A percentile compares a stretch with the other conserved stretches of the same genome.
Conservation (phyloP, 2,113 vertebrate species). For the Vimba vimba region DNA sequence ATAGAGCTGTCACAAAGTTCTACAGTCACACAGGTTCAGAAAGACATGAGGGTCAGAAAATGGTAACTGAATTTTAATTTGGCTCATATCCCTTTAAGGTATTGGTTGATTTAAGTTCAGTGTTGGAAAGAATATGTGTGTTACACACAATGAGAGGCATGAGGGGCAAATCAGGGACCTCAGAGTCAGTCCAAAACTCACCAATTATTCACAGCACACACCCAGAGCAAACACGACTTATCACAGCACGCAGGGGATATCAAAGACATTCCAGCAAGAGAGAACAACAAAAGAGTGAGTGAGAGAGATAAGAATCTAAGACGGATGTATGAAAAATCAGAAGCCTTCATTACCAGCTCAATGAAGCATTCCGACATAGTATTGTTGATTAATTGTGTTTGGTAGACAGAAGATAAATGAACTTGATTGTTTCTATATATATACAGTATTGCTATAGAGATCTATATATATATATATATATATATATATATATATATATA, state of each 20-base stretch:
- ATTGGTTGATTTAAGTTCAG: background rate
- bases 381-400: background rate
- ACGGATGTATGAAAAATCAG: slow-evolving; percentile 11
- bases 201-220: slow-evolving; percentile 34
- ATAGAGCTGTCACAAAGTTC: background rate
- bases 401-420: background rate
- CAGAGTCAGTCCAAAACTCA: background rate
- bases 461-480: too few relatives aligned
- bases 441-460: too few relatives aligned
- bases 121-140: background rate
- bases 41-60: too few relatives aligned
- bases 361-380: background rate
- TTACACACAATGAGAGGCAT: slow-evolving; percentile 12
- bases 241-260: slow-evolving; percentile 37
- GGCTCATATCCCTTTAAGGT: background rate
- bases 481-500: too few relatives aligned
- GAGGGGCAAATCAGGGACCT: background rate
- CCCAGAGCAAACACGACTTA: slow-evolving; percentile 31
- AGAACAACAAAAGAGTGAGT: background rate
- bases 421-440: background rate
- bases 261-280: slow-evolving; percentile 51
- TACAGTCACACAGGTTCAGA: background rate
- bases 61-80: too few relatives aligned
- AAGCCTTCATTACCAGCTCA: background rate
- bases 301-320: slow-evolving; percentile 31